Conservation (phyloP, 2,888 invertebrate genomes). For the Hypomecis punctinalis region DNA sequence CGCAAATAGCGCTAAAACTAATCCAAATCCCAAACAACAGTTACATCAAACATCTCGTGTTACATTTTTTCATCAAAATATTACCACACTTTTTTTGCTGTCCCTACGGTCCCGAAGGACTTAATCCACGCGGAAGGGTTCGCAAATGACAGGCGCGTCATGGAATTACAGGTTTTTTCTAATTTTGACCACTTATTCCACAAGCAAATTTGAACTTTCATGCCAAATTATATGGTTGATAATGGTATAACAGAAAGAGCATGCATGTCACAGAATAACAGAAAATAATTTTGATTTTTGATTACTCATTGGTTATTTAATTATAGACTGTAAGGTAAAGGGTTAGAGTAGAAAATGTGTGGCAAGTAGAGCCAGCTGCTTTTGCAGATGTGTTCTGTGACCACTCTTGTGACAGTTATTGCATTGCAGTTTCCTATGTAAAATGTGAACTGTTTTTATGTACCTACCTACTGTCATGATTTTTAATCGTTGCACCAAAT, state of each 20-base stretch:
- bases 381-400: constrained; percentile 50
- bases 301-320: constrained; percentile 24
- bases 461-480: too few species aligned
- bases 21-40: constrained; percentile 44
- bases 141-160: constrained; percentile 72
- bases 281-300: constrained; percentile 49
- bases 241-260: constrained; percentile 53
- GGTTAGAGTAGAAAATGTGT: constrained; percentile 12
- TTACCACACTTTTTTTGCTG: constrained; percentile 50
- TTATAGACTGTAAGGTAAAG: constrained; percentile 6
- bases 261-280: constrained; percentile 61
- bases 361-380: constrained; percentile 44
- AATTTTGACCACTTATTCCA: constrained; percentile 44
- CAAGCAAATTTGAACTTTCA: constrained; percentile 12
- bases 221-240: neutral
- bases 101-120: constrained; percentile 55
- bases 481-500: too few species aligned
- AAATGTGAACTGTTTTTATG: constrained; percentile 32
- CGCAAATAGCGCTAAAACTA: constrained; percentile 31
- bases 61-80: constrained; percentile 38
- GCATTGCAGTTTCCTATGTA: constrained; percentile 61
- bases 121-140: constrained; percentile 77
- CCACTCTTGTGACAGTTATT: constrained; percentile 50
- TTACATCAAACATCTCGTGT: constrained; percentile 46
- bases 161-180: constrained; percentile 50